phyloP scores from a whole-genome alignment of 2,888 invertebrate species.

The Taenaris catops region DNA sequence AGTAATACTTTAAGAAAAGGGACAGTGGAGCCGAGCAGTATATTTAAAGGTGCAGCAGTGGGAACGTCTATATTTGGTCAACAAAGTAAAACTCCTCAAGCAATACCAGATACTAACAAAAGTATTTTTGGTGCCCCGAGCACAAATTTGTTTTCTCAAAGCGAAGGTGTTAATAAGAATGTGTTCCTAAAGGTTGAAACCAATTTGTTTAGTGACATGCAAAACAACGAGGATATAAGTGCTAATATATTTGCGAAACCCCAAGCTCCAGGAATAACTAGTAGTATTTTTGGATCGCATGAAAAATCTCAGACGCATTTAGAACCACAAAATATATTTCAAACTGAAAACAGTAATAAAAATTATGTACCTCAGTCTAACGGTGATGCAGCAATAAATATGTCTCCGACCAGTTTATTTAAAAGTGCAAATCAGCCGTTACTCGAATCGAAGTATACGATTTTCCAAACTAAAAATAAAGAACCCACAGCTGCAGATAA shows the following conservation, averaged over 20 bases:
- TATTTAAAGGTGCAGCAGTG: conserved; percentile 25
- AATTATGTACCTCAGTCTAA: conserved; percentile 37
- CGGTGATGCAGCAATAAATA: conserved; percentile 32
- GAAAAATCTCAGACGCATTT: conserved; percentile 29
- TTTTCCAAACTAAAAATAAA: conserved; percentile 62
- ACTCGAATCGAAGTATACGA: conserved; percentile 39
- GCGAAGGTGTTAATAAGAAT: conserved; percentile 23
- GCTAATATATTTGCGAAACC: conserved; percentile 46
- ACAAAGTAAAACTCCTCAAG: conserved; percentile 10
- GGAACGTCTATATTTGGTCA: conserved; percentile 32
- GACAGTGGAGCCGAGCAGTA: conserved; percentile 31
- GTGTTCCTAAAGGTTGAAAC: conserved; percentile 33
- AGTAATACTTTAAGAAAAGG: conserved; percentile 20
- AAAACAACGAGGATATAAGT: conserved; percentile 19
- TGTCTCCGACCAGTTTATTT: conserved; percentile 58
- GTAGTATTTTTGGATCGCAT: conserved; percentile 47
- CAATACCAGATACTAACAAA: conserved; percentile 14
- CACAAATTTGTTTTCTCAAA: conserved; percentile 25
- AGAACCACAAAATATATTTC: conserved; percentile 15
- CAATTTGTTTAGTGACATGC: conserved; percentile 31
- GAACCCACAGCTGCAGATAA: conserved; percentile 50
- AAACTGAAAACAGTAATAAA: conserved; percentile 9
- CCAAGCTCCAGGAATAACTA: conserved; percentile 27
- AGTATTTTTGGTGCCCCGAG: conserved; percentile 31
- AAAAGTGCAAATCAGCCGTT: conserved; percentile 42